A percentile compares a stretch with the other conserved stretches of the same genome.
phyloP scores from a whole-genome alignment of 2,888 invertebrate species.

The Hofmannophila pseudospretella region DNA sequence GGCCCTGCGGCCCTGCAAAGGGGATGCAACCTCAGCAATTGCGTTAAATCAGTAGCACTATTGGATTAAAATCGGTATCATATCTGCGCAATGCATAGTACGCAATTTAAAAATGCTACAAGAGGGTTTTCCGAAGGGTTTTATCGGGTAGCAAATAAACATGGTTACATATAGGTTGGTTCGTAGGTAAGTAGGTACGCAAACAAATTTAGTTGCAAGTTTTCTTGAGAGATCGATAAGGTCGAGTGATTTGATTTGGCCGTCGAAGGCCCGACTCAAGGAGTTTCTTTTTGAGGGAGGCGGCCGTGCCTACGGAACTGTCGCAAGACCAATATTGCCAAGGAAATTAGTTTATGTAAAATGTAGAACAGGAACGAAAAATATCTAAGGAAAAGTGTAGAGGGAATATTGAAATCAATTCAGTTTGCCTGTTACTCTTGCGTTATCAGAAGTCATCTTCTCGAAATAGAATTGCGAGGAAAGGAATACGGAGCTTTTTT shows the following conservation, averaged over 20 bases:
- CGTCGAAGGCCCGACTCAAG: constrained; percentile 54
- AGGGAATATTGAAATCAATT: constrained; percentile 67
- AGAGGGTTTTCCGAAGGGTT: constrained; percentile 5
- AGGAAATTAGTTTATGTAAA: constrained; percentile 78
- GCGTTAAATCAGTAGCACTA: constrained; percentile 71
- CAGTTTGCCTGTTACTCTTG: constrained; percentile 51
- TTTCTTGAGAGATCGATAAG: constrained; percentile 68
- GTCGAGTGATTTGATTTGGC: constrained; percentile 75
- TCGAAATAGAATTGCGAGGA: constrained; percentile 41
- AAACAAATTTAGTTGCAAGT: constrained; percentile 65
- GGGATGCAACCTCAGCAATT: constrained; percentile 73
- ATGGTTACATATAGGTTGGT: constrained; percentile 4
- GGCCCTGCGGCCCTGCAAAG: constrained; percentile 44
- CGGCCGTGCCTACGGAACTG: constrained; percentile 69
- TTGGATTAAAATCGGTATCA: constrained; percentile 63
- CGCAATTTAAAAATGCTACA: constrained; percentile 15
- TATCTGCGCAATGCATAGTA: constrained; percentile 29
- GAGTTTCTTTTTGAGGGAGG: constrained; percentile 68
- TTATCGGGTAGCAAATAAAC: not conserved
- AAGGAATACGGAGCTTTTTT: constrained; percentile 28
- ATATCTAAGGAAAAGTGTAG: constrained; percentile 65
- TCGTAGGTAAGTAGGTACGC: constrained; percentile 32
- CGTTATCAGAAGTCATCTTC: constrained; percentile 45
- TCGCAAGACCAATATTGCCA: constrained; percentile 75
- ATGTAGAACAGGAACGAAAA: constrained; percentile 74